phyloP scores from a whole-genome alignment of 1,140 invertebrate genomes.

The Drosophila orena region DNA sequence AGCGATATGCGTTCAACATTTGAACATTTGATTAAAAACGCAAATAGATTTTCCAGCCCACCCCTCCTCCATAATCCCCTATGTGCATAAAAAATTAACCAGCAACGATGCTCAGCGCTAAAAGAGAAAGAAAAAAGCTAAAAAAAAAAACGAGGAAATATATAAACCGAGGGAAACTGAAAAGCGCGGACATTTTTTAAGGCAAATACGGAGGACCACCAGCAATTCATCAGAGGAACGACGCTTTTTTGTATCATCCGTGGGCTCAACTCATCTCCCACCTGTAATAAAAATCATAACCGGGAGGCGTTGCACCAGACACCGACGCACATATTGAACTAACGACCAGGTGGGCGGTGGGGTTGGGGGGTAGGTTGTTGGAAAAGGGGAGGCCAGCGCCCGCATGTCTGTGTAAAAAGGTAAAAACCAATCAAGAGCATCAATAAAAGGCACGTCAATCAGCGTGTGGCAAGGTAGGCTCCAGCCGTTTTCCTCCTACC shows the following conservation, averaged over 20 bases:
- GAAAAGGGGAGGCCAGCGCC: constrained; percentile 10
- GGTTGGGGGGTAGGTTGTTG: neutral
- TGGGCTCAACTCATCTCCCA: constrained; percentile 36
- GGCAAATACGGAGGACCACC: constrained; percentile 49
- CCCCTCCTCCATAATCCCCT: constrained; percentile 5
- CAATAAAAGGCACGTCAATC: constrained; percentile 84
- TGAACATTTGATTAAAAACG: constrained; percentile 80
- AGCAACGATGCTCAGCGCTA: constrained; percentile 9
- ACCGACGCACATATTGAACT: constrained; percentile 78
- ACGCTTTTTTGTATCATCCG: constrained; percentile 21
- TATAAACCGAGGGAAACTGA: neutral
- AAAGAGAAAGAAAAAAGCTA: neutral
- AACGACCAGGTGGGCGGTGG: constrained; percentile 47
- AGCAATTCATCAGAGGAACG: constrained; percentile 65
- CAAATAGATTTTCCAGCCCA: constrained; percentile 55
- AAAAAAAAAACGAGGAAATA: neutral
- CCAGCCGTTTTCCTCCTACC: constrained; percentile 13
- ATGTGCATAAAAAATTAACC: constrained; percentile 77
- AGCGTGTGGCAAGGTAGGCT: constrained; percentile 65
- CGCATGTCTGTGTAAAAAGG: constrained; percentile 68
- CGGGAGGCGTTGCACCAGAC: constrained; percentile 47
- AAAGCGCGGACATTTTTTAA: constrained; percentile 55
- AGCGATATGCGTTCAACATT: constrained; percentile 47
- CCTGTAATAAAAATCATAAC: constrained; percentile 84
- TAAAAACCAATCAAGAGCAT: constrained; percentile 84